Conservation (phyloP, 2,113 vertebrate species). For the Passerina amoena region DNA sequence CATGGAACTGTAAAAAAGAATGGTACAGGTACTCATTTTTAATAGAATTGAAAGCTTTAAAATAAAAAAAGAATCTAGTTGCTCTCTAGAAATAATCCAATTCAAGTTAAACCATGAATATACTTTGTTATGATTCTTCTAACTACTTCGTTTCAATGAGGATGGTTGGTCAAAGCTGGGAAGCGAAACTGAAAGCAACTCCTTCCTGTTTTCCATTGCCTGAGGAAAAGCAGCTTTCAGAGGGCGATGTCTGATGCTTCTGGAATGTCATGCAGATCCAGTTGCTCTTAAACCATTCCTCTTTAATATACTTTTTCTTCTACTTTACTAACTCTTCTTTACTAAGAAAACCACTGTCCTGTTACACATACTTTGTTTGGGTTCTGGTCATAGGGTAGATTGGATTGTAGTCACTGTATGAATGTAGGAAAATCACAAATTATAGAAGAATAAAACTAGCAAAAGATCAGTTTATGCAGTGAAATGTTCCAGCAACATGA, state of each 20-base stretch:
- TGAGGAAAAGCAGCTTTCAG: neutral
- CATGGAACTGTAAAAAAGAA: neutral
- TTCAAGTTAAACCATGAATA: neutral
- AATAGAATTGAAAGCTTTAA: neutral
- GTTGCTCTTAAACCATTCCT: neutral
- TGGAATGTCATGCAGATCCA: neutral
- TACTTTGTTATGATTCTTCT: neutral
- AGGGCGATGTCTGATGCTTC: fast-evolving
- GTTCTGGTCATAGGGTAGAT: neutral
- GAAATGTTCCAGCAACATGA: neutral
- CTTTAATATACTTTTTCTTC: neutral
- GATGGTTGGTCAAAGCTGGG: neutral
- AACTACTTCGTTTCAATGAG: neutral
- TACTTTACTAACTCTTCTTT: neutral
- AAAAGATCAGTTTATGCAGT: neutral
- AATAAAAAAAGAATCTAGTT: neutral
- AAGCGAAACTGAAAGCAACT: neutral
- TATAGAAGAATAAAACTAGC: neutral
- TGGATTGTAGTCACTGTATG: neutral
- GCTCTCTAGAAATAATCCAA: neutral
- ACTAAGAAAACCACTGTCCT: neutral
- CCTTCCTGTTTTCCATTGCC: neutral
- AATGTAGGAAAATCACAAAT: neutral
- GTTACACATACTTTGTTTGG: neutral
- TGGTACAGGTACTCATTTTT: neutral